Conservation (phyloP, 1,140 invertebrate genomes). For the Caenorhabditis elegans region WBcel235 BX284602.5:5079001-5079500, state of each 20-base stretch:
- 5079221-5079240: slow-evolving; percentile 76
- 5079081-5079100: slow-evolving; percentile 86
- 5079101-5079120: slow-evolving; percentile 87
- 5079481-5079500: slow-evolving; percentile 55
- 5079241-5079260: slow-evolving; percentile 54
- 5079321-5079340: slow-evolving; percentile 65
- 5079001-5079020: slow-evolving; percentile 99
- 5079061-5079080: slow-evolving; percentile 94
- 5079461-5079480: slow-evolving; percentile 66
- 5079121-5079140: slow-evolving; percentile 97
- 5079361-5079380: neutral
- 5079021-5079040: slow-evolving; percentile 87
- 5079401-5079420: slow-evolving; percentile 57
- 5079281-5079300: slow-evolving; percentile 6
- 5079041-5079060: slow-evolving; percentile 89
- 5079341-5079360: slow-evolving; percentile 59
- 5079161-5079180: slow-evolving; percentile 98
- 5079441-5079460: slow-evolving; percentile 65
- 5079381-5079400: slow-evolving; percentile 24
- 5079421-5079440: slow-evolving; percentile 64
- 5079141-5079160: slow-evolving; percentile 75
- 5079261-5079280: neutral
- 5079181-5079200: slow-evolving; percentile 93
- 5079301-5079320: slow-evolving; percentile 42
- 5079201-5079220: slow-evolving; percentile 91